Evolutionary conservation across 2,888 invertebrate species (phyloP).

Genomic region (Furcula furcula): DNA sequence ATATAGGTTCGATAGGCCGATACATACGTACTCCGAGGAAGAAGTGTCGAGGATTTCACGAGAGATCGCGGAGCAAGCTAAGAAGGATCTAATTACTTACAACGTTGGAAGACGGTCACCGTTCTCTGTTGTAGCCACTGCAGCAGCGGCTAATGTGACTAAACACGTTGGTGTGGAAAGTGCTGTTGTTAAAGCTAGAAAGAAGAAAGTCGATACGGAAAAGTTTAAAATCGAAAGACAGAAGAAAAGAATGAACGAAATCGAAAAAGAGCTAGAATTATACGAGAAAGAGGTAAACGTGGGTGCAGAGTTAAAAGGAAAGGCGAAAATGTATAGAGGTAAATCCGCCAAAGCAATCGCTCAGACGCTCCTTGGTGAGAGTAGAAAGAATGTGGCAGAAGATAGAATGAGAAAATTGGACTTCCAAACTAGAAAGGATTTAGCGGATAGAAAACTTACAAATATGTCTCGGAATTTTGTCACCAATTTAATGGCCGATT

Average conservation of each 20-base stretch:
- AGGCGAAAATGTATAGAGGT: constrained; percentile 84
- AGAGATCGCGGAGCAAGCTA: constrained; percentile 86
- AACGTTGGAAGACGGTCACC: constrained; percentile 83
- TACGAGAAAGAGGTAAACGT: constrained; percentile 70
- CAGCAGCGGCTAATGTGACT: constrained; percentile 83
- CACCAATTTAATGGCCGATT: constrained; percentile 35
- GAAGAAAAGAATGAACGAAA: constrained; percentile 70
- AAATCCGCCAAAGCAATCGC: constrained; percentile 90
- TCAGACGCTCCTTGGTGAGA: constrained; percentile 83
- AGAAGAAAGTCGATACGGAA: constrained; percentile 66
- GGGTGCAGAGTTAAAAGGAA: constrained; percentile 75
- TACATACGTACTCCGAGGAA: constrained; percentile 85
- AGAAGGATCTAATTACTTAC: constrained; percentile 83
- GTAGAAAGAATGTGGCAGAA: constrained; percentile 76
- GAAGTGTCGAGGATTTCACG: constrained; percentile 85
- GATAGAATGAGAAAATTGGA: constrained; percentile 51
- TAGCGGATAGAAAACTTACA: constrained; percentile 41
- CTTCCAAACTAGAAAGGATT: constrained; percentile 42
- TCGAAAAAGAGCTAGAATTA: constrained; percentile 57
- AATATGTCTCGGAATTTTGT: constrained; percentile 42
- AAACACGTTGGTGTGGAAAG: constrained; percentile 84
- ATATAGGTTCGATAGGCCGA: constrained; percentile 84
- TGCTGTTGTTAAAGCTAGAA: constrained; percentile 69
- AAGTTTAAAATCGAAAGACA: constrained; percentile 64
- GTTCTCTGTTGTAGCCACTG: constrained; percentile 83